Percentiles rank a stretch among this genome's conserved stretches.
Evolutionary conservation across 2,888 invertebrate genomes (phyloP).

Genomic region (Trileptium ribeirensis): DNA sequence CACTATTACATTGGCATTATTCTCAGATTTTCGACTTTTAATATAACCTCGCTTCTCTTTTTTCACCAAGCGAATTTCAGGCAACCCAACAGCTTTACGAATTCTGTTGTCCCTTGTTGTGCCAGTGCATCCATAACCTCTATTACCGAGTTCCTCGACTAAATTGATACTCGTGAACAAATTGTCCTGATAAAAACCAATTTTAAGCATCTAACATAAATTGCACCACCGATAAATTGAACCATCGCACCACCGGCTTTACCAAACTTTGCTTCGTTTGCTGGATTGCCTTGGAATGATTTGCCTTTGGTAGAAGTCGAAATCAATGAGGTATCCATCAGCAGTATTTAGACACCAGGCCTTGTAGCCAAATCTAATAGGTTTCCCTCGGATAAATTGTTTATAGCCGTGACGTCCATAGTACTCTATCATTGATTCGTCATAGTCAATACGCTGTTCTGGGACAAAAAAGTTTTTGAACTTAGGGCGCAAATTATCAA

Average conservation of each 20-base stretch:
- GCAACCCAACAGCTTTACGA: neutral
- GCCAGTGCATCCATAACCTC: neutral
- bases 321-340: neutral
- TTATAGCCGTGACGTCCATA: neutral
- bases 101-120: neutral
- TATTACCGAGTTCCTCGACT: neutral
- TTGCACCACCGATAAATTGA: neutral
- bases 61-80: neutral
- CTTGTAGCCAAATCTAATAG: neutral
- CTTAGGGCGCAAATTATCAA: neutral
- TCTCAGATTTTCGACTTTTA: neutral
- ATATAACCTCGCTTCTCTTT: neutral
- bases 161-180: neutral
- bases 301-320: neutral
- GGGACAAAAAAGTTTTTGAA: neutral
- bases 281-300: neutral
- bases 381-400: neutral
- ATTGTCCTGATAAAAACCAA: neutral
- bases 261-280: neutral
- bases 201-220: neutral
- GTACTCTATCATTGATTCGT: neutral
- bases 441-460: neutral
- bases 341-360: neutral
- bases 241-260: neutral
- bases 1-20: neutral